Evolutionary conservation across 2,888 invertebrate genomes (phyloP), one percentile per base, ranked within the genome.

Genomic region (Ophion costatus): DNA sequence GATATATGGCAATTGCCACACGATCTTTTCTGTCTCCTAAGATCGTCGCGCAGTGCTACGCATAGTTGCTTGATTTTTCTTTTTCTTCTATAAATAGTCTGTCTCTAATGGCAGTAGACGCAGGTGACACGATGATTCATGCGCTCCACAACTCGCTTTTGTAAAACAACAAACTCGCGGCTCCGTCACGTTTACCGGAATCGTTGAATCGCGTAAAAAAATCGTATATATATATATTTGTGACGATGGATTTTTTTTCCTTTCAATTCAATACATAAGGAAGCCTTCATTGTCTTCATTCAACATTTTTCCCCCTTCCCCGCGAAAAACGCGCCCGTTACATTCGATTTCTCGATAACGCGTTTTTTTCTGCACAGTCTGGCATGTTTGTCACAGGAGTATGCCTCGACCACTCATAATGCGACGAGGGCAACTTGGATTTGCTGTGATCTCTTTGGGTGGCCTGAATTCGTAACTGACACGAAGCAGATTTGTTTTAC

Each of bases 81-180:
- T 86, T 85, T 87, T 82, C 84, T 85, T 82, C 90, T 90, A 90
- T 90, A 90, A 90, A 90, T 90, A 90, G 89, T 75, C 73, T 75
- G 63, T 76, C 86, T 82, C 85, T 88, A 89, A 88, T 88, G 86
- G 83, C 85, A 80, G 70, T 80, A 69, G 69, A 67, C 82, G 82
- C 90, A 91, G 90, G 89, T 91, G 91, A 88, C 85, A 80, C 87
- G 84, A 82, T 91, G 91, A 91, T 89, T 90, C 90, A 91, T 87
- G 69, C 20, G 73, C 73, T 81, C 77, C 66, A 57, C 69, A 64
- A 77, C 77, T 56, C 63, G 81, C 77, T 77, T 80, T 77, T 77
- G 80, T 80, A 64, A 70, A 57, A 70, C 51, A 56, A 56, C 24
- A 66, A 51, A 69, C 51, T 63, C 56, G 57, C 11, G 66, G 74